phyloP scores from a whole-genome alignment of 2,797 vertebrate genomes.

The Ispidina lecontei region DNA sequence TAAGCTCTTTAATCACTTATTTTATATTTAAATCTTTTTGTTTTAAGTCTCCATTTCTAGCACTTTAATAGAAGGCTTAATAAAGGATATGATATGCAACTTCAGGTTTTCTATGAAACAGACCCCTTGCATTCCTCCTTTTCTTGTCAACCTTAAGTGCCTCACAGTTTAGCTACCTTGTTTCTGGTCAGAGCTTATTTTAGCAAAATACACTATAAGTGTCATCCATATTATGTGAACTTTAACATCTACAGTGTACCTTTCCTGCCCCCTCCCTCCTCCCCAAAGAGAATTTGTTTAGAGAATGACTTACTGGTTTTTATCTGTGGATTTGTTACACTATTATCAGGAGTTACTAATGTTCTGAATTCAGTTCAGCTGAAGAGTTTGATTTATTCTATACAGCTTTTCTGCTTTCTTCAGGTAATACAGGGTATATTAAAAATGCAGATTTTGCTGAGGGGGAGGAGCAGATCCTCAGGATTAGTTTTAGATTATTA shows the following conservation, averaged over 20 bases:
- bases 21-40: constrained; percentile 67
- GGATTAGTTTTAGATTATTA: constrained; percentile 68
- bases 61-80: constrained; percentile 77
- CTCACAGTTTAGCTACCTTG: constrained; percentile 75
- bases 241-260: constrained; percentile 24
- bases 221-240: constrained; percentile 4
- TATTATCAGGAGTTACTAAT: constrained; percentile 16
- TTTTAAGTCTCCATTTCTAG: constrained; percentile 69
- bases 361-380: constrained; percentile 32
- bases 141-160: constrained; percentile 78
- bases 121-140: constrained; percentile 63
- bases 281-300: not conserved
- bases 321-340: constrained; percentile 45
- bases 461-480: constrained; percentile 47
- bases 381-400: constrained; percentile 2
- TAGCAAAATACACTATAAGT: constrained; percentile 55
- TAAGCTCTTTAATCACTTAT: constrained; percentile 63
- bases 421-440: constrained; percentile 75
- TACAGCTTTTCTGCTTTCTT: constrained; percentile 66
- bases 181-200: constrained; percentile 67
- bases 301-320: constrained; percentile 12
- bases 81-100: constrained; percentile 71
- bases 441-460: constrained; percentile 59
- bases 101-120: constrained; percentile 72
- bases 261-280: not conserved